Conservation (phyloP, 2,888 invertebrate genomes). For the Tolmerus cingulatus region DNA sequence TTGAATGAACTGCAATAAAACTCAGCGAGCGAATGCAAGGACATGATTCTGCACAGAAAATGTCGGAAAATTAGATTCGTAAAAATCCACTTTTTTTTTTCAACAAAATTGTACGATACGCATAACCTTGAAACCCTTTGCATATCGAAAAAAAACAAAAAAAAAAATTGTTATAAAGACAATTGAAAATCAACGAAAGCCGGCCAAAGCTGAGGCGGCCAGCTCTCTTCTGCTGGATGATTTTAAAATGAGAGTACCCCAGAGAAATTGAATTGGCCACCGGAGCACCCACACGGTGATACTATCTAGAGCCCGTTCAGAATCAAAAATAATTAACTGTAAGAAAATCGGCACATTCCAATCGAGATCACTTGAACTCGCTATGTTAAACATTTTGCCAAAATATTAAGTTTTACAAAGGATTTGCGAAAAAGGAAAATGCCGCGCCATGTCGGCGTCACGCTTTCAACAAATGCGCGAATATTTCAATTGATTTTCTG, state of each 20-base stretch:
- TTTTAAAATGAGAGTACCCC: background rate
- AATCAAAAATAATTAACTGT: background rate
- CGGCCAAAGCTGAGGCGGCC: background rate
- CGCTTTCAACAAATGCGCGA: background rate
- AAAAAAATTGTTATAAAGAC: background rate
- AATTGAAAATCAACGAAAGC: background rate
- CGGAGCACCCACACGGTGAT: background rate
- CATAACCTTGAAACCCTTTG: background rate
- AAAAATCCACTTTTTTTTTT: too few relatives aligned
- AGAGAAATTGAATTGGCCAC: background rate
- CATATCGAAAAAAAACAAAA: background rate
- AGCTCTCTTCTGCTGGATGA: background rate
- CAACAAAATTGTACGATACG: background rate
- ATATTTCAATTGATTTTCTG: background rate
- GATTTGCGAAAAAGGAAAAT: background rate
- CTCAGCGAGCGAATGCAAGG: background rate
- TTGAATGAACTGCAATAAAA: background rate
- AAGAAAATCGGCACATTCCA: background rate
- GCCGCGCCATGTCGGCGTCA: slow-evolving; percentile 45
- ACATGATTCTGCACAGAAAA: background rate
- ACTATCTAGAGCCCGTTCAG: background rate
- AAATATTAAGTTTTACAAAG: background rate
- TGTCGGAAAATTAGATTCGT: too few relatives aligned
- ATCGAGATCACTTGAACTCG: background rate
- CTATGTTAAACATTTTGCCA: background rate